These are phyloP conservation scores for Ormyrus rosae DNA, from an alignment of 2,888 invertebrate species.

Conservation along the genomic window DNA sequence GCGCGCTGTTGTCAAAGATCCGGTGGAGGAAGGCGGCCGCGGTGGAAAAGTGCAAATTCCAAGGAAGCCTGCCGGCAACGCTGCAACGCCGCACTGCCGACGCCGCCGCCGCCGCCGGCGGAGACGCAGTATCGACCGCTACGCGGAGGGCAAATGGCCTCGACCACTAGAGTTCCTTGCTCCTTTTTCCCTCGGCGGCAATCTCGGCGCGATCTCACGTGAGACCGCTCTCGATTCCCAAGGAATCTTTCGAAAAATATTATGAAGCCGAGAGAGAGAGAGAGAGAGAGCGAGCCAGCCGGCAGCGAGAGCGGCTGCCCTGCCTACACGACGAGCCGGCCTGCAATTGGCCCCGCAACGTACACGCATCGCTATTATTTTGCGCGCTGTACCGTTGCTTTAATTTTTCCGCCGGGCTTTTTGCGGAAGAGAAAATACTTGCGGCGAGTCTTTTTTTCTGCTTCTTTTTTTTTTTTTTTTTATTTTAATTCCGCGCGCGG, in stretches of 20 bases:
- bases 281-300: too few relatives aligned
- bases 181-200: conserved; percentile 53
- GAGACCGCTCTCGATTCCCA: conserved; percentile 56
- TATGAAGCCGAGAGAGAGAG: background rate
- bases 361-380: conserved; percentile 18
- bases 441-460: background rate
- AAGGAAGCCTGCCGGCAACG: conserved; percentile 68
- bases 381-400: conserved; percentile 4
- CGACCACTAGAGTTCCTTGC: conserved; percentile 63
- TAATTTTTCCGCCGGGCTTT: background rate
- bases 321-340: conserved; percentile 3
- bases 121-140: conserved; percentile 69
- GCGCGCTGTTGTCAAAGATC: conserved; percentile 54
- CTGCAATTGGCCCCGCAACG: conserved; percentile 1
- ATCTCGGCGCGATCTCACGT: conserved; percentile 50
- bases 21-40: background rate
- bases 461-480: background rate
- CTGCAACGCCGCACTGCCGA: conserved; percentile 55
- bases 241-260: conserved; percentile 57
- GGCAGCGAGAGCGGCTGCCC: too few relatives aligned
- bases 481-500: too few relatives aligned
- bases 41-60: conserved; percentile 68
- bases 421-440: too few relatives aligned
- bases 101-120: conserved; percentile 57
- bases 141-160: conserved; percentile 67